Evolutionary conservation across 2,797 vertebrate species (phyloP).

Genomic region (Sebastes oblongus): DNA sequence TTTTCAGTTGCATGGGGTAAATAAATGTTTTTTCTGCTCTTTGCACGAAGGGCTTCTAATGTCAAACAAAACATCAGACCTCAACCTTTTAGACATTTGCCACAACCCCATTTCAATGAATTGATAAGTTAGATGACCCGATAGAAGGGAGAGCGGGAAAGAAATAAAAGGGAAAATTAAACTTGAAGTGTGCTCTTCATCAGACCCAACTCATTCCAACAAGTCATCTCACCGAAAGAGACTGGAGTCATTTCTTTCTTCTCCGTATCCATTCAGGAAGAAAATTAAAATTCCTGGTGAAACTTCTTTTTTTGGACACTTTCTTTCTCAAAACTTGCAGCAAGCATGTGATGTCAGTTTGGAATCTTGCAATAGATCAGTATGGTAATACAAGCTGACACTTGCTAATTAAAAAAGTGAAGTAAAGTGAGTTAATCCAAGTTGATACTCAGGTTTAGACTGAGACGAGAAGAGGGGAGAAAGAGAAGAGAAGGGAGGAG

Average conservation of each 20-base stretch:
- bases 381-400: slow-evolving; percentile 1
- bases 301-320: not conserved
- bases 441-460: slow-evolving; percentile 25
- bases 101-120: not conserved
- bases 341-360: not conserved
- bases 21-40: not conserved
- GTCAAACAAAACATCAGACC: not conserved
- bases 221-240: not conserved
- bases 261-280: not conserved
- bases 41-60: not conserved
- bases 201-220: not conserved
- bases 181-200: slow-evolving; percentile 2
- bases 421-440: slow-evolving; percentile 35
- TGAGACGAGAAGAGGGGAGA: not conserved
- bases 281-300: not conserved
- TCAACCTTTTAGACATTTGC: not conserved
- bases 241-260: not conserved
- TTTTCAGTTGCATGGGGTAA: not conserved
- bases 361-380: not conserved
- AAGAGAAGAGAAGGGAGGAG: too few relatives aligned
- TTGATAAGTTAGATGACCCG: not conserved
- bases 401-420: slow-evolving; percentile 34
- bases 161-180: not conserved
- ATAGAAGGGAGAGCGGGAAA: not conserved
- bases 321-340: not conserved